Evolutionary conservation across 2,888 invertebrate species (phyloP).

Genomic region (Idaea dimidiata): DNA sequence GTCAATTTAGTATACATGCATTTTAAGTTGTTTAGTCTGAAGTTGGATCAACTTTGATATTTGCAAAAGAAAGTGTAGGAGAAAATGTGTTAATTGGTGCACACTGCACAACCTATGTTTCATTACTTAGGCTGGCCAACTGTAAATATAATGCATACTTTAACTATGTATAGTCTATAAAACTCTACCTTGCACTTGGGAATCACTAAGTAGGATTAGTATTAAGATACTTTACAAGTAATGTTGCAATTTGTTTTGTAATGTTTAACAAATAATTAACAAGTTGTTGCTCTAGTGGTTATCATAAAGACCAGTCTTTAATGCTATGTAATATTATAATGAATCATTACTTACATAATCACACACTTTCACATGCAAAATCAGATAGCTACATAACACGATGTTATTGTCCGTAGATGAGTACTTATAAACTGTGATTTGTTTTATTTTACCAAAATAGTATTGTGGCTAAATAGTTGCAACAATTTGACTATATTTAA

Average conservation of each 20-base stretch:
- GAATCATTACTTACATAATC: neutral
- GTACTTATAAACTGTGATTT: constrained; percentile 23
- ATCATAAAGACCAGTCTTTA: neutral
- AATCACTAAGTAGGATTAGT: neutral
- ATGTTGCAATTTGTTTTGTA: neutral
- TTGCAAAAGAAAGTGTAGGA: no score
- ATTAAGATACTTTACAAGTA: neutral
- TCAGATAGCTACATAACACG: neutral
- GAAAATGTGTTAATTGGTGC: no score
- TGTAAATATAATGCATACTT: neutral
- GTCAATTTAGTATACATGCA: constrained; percentile 12
- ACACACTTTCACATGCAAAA: neutral
- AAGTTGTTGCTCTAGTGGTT: neutral
- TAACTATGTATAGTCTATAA: neutral
- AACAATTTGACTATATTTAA: neutral
- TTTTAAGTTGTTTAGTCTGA: constrained; percentile 13
- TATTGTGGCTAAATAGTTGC: constrained; percentile 3
- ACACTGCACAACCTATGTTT: no score
- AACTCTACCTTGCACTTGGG: neutral
- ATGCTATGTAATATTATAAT: neutral
- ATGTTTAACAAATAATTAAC: neutral
- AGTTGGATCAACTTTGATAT: neutral
- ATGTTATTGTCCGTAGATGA: neutral
- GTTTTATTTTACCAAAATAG: constrained; percentile 15
- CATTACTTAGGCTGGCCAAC: no score